These are phyloP conservation scores for Craterocephalus amniculus DNA, from an alignment of 2,797 vertebrate species.

Conservation along the genomic window DNA sequence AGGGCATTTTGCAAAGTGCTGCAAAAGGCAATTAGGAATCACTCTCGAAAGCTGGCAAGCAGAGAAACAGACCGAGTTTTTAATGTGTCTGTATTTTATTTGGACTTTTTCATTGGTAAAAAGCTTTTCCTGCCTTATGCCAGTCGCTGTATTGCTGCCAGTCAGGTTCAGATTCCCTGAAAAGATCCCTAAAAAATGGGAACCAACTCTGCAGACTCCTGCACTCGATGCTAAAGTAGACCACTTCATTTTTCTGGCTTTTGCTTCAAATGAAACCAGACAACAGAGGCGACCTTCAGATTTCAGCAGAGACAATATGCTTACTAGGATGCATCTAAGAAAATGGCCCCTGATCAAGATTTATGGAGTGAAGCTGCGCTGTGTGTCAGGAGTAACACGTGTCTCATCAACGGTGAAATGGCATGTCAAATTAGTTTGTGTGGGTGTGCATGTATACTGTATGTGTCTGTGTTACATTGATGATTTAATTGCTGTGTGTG, in stretches of 20 bases:
- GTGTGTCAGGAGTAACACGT: conserved; percentile 61
- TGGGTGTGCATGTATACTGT: background rate
- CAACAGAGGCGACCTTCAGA: conserved; percentile 75
- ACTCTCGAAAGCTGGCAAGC: conserved; percentile 65
- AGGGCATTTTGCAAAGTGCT: conserved; percentile 77
- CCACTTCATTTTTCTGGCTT: conserved; percentile 69
- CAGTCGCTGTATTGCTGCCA: conserved; percentile 64
- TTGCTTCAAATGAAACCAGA: conserved; percentile 73
- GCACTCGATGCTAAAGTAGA: conserved; percentile 50
- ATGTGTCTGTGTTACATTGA: conserved; percentile 19
- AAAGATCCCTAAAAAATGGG: conserved; percentile 46
- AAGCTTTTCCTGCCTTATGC: conserved; percentile 70
- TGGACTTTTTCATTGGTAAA: conserved; percentile 69
- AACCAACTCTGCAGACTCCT: conserved; percentile 29
- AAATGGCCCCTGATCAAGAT: conserved; percentile 69
- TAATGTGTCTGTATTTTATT: conserved; percentile 64
- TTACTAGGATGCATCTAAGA: conserved; percentile 58
- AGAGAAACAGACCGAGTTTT: conserved; percentile 53
- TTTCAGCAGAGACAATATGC: conserved; percentile 59
- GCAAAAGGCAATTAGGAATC: conserved; percentile 70
- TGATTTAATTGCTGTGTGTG: conserved; percentile 43
- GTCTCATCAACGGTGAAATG: conserved; percentile 70
- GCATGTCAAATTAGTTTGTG: conserved; percentile 68
- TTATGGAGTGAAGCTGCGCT: conserved; percentile 62
- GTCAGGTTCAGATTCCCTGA: conserved; percentile 50